Conservation (phyloP, 2,113 vertebrate genomes). For the Onychostoma macrolepis region DNA sequence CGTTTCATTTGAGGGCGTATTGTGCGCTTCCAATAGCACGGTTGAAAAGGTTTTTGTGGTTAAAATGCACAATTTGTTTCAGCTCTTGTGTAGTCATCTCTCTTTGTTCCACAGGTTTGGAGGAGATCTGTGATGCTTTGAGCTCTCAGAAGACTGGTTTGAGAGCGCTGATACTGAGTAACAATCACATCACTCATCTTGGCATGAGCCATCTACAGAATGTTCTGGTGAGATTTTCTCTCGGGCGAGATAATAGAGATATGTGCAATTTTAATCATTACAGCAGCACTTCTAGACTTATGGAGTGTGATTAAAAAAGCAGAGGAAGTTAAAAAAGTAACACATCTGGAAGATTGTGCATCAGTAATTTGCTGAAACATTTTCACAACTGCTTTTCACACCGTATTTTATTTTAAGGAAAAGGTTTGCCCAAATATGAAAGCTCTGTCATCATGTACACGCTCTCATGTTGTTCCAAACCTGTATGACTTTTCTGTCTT, state of each 20-base stretch:
- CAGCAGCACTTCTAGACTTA: conserved; percentile 33
- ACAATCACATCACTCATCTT: conserved; percentile 74
- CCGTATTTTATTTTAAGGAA: background rate
- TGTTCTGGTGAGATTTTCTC: conserved; percentile 70
- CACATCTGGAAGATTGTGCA: background rate
- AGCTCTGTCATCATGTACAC: background rate
- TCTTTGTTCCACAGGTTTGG: conserved; percentile 66
- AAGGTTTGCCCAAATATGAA: background rate
- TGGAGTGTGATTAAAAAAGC: conserved; percentile 11
- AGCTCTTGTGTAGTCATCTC: conserved; percentile 9
- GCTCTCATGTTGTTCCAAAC: background rate
- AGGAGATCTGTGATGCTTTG: conserved; percentile 78
- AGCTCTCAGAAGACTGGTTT: conserved; percentile 67
- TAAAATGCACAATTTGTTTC: background rate
- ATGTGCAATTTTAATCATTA: conserved; percentile 22
- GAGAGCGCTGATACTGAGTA: conserved; percentile 71
- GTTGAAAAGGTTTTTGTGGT: conserved; percentile 3
- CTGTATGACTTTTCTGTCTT: background rate
- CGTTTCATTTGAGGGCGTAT: background rate
- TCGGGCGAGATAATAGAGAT: conserved; percentile 30
- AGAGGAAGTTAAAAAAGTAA: conserved; percentile 34
- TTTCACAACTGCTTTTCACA: conserved; percentile 9
- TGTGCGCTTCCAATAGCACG: conserved; percentile 11
- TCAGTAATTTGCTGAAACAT: background rate
- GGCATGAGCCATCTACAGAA: conserved; percentile 73